phyloP scores from a whole-genome alignment of 2,113 vertebrate genomes.

The Scomber scombrus region DNA sequence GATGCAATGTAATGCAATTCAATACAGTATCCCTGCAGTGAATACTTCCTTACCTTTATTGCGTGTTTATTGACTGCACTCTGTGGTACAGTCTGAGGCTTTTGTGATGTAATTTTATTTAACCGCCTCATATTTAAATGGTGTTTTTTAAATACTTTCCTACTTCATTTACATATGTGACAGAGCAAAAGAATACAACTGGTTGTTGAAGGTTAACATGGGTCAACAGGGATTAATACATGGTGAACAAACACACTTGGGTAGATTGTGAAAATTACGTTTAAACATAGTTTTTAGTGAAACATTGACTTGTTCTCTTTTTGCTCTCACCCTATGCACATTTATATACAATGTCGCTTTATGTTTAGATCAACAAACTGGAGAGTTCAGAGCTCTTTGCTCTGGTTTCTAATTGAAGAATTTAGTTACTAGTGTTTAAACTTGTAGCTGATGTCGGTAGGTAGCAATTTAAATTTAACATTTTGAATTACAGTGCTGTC shows the following conservation, averaged over 20 bases:
- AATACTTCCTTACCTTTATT: conserved; percentile 40
- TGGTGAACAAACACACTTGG: background rate
- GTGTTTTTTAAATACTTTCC: background rate
- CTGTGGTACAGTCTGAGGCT: background rate
- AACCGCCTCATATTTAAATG: conserved; percentile 1
- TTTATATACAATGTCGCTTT: no score
- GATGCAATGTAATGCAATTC: conserved; percentile 67
- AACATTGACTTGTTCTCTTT: background rate
- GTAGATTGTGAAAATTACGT: background rate
- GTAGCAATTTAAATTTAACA: background rate
- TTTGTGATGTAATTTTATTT: conserved; percentile 1
- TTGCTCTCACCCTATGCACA: background rate
- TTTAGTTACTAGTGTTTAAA: no score
- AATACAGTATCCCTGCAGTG: conserved; percentile 43
- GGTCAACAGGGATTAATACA: background rate
- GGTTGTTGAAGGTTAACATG: background rate
- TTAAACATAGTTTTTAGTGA: background rate
- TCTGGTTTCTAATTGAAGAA: no score
- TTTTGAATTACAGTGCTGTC: no score
- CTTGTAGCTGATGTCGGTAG: background rate
- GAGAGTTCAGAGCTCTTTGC: no score
- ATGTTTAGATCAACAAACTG: background rate
- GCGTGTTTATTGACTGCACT: conserved; percentile 17
- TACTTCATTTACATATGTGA: background rate
- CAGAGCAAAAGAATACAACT: background rate